Conservation (phyloP, 2,888 invertebrate genomes). For the Agrochola circellaris region DNA sequence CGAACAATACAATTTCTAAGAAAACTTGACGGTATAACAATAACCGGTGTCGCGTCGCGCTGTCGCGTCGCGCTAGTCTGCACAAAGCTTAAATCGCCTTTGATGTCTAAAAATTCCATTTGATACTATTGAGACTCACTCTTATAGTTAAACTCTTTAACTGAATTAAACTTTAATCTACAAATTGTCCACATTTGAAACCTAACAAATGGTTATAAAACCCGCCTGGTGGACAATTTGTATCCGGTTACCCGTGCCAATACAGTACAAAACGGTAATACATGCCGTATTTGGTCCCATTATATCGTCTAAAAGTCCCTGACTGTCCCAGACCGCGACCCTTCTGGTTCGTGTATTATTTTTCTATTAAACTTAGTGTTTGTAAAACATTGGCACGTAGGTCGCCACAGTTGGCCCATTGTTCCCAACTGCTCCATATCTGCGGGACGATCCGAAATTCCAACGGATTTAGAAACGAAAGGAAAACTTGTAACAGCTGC, state of each 20-base stretch:
- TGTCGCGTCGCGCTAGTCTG: too few relatives aligned
- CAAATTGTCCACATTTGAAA: not conserved
- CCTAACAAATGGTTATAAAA: not conserved
- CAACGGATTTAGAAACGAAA: constrained; percentile 56
- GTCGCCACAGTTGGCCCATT: constrained; percentile 50
- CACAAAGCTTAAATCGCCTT: not conserved
- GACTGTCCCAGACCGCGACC: constrained; percentile 31
- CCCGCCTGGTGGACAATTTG: not conserved
- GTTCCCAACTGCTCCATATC: constrained; percentile 54
- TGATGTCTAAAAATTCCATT: not conserved
- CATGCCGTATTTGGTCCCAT: constrained; percentile 10
- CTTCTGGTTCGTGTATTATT: constrained; percentile 51
- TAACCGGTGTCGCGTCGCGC: too few relatives aligned
- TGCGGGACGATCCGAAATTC: constrained; percentile 42
- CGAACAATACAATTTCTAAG: too few relatives aligned
- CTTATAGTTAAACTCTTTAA: not conserved
- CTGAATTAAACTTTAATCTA: not conserved
- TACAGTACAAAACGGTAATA: constrained; percentile 9
- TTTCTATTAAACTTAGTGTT: constrained; percentile 55
- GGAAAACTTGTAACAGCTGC: constrained; percentile 63
- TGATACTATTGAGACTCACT: not conserved
- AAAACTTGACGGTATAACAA: too few relatives aligned
- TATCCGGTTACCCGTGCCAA: not conserved
- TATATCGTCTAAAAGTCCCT: constrained; percentile 7
- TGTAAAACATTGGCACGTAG: constrained; percentile 58